These are phyloP conservation scores for Steinernema feltiae DNA, from an alignment of 1,140 invertebrate genomes.

Conservation along the genomic window DNA sequence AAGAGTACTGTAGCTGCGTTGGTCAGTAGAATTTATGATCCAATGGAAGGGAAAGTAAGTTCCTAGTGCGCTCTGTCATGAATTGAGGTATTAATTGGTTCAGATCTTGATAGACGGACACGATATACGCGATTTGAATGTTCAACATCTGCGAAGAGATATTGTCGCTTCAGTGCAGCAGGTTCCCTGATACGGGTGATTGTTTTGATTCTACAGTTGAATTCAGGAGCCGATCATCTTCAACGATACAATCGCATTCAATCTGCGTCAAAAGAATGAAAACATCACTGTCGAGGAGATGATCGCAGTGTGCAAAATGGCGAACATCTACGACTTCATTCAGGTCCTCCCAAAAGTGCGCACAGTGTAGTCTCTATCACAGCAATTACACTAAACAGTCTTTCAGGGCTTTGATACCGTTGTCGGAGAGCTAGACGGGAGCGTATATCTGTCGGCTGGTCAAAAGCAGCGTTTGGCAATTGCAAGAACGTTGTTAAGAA, in stretches of 20 bases:
- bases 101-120: slow-evolving; percentile 10
- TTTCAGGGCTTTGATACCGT: not conserved
- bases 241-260: not conserved
- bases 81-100: not conserved
- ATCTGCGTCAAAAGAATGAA: not conserved
- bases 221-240: not conserved
- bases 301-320: not conserved
- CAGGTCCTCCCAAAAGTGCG: not conserved
- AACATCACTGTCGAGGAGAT: not conserved
- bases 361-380: not conserved
- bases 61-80: not conserved
- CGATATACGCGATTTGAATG: not conserved
- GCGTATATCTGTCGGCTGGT: not conserved
- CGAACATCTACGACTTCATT: not conserved
- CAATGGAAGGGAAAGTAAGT: slow-evolving; percentile 14
- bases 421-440: not conserved
- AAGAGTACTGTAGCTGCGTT: slow-evolving; percentile 57
- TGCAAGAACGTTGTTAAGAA: not conserved
- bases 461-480: not conserved
- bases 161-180: not conserved
- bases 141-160: not conserved
- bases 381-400: not conserved
- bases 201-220: not conserved
- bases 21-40: slow-evolving; percentile 58
- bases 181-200: not conserved